Conservation (phyloP, 30 jellyfish, hydroid and myxozoan genomes). For the Hydractinia symbiolongicarpus region DNA sequence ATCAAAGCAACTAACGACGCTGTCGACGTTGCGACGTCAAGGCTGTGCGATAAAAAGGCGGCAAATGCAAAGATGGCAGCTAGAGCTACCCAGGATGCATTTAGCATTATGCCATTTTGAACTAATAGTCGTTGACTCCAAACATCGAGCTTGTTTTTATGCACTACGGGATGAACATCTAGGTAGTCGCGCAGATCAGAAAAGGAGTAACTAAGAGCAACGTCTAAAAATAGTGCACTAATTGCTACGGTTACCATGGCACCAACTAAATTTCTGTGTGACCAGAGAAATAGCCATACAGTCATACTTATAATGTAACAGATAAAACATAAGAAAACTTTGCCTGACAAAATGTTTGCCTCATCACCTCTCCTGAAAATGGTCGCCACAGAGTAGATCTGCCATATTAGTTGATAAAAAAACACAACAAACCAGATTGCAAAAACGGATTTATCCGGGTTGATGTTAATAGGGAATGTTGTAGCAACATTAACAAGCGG, state of each 20-base stretch:
- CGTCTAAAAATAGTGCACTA: conserved; percentile 30
- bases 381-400: conserved; percentile 34
- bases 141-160: conserved; percentile 37
- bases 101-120: conserved; percentile 59
- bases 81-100: conserved; percentile 49
- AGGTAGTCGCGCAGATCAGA: conserved; percentile 37
- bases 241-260: conserved; percentile 31
- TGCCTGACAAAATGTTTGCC: conserved; percentile 37
- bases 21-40: conserved; percentile 36
- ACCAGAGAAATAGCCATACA: conserved; percentile 50
- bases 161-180: neutral
- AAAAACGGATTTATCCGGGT: conserved; percentile 66
- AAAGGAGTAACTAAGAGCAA: conserved; percentile 26
- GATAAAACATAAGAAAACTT: conserved; percentile 33
- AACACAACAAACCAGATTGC: conserved; percentile 77
- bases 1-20: conserved; percentile 50
- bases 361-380: conserved; percentile 23
- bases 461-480: conserved; percentile 46
- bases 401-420: conserved; percentile 50
- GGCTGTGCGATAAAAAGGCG: conserved; percentile 34
- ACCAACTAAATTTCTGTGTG: conserved; percentile 33
- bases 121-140: conserved; percentile 52
- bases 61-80: conserved; percentile 47
- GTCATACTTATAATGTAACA: conserved; percentile 31
- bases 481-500: conserved; percentile 38